Evolutionary conservation across 2,113 vertebrate species (phyloP).

Genomic region (Perca flavescens): DNA sequence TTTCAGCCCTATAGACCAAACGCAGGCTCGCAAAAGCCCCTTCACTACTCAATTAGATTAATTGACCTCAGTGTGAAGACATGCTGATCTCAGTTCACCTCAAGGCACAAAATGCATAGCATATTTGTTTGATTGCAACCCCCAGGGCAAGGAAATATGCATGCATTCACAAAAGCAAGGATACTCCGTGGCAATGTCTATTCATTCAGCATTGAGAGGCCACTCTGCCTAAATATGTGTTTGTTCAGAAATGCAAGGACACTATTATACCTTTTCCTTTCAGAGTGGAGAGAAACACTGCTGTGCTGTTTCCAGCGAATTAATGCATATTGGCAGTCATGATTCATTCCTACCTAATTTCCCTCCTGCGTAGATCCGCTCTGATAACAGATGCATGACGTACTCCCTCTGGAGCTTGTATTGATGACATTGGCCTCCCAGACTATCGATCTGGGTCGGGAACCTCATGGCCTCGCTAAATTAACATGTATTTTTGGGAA

Average conservation of each 20-base stretch:
- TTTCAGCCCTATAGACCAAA: not conserved
- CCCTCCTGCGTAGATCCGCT: constrained; percentile 27
- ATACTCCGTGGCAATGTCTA: not conserved
- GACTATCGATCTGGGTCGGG: constrained; percentile 35
- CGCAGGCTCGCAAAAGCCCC: not conserved
- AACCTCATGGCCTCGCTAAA: constrained; percentile 18
- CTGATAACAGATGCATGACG: constrained; percentile 54
- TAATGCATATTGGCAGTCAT: constrained; percentile 37
- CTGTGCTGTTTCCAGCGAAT: constrained; percentile 19
- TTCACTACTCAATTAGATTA: constrained; percentile 3
- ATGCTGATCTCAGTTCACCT: constrained; percentile 15
- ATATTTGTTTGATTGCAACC: not conserved
- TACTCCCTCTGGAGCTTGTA: constrained; percentile 48
- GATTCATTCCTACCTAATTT: constrained; percentile 60
- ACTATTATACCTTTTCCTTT: constrained; percentile 1
- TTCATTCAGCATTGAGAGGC: constrained; percentile 12
- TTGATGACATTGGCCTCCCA: constrained; percentile 45
- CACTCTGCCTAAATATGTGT: constrained; percentile 3
- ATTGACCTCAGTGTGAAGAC: not conserved
- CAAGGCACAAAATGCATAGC: not conserved
- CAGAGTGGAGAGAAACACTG: not conserved
- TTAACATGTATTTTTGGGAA: not conserved
- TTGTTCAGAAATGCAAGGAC: constrained; percentile 24
- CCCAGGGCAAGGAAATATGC: not conserved
- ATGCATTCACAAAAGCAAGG: constrained; percentile 11